Base-by-base conservation (phyloP, 2,797 vertebrate genomes). In the Ceyx erithaca region DNA sequence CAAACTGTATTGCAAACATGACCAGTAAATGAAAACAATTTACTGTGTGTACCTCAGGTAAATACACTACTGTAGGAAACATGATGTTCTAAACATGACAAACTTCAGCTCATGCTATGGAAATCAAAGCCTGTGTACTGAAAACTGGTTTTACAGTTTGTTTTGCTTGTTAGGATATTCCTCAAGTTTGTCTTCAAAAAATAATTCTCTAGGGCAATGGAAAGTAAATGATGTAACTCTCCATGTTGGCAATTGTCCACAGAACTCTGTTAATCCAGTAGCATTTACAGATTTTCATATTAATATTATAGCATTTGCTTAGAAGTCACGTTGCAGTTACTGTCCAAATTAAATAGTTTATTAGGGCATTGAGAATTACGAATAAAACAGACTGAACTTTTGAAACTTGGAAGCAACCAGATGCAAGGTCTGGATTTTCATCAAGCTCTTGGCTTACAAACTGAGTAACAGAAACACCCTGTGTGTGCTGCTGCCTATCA, bases 391-490 rank as follows among this genome's bases (percentile, higher is more conserved):
- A 31, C 25, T 31, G 75, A 95, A 89, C 84, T 89, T 94, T 35
- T 64, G 78, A 89, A 92, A 93, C 54, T 68, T 89, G 57, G 80
- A 95, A 93, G 49, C n/a, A 84, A 80, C 76, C 11, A 63, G 37
- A 82, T 41, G 23, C 64, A 93, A 71, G 67, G 57, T 64, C 78
- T 77, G 52, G 71, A 85, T 92, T 86, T 86, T 83, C 68, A 46
- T n/a, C 48, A 51, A 64, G 51, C 84, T 84, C 49, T 76, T 90
- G 83, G 78, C 55, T 88, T 76, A 80, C n/a, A 55, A 52, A 87
- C 35, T 14, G 73, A 92, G 55, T 45, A 85, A 77, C 67, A 86
- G 87, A 91, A 68, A 51, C 11, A 11, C 70, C 52, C 77, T 88
- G 31, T 54, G 45, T 19, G n/a, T 80, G 76, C 79, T 67, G 37